Evolutionary conservation across 2,888 invertebrate genomes (phyloP), one percentile per base, ranked within the genome.

Genomic region (Micropterix aruncella): DNA sequence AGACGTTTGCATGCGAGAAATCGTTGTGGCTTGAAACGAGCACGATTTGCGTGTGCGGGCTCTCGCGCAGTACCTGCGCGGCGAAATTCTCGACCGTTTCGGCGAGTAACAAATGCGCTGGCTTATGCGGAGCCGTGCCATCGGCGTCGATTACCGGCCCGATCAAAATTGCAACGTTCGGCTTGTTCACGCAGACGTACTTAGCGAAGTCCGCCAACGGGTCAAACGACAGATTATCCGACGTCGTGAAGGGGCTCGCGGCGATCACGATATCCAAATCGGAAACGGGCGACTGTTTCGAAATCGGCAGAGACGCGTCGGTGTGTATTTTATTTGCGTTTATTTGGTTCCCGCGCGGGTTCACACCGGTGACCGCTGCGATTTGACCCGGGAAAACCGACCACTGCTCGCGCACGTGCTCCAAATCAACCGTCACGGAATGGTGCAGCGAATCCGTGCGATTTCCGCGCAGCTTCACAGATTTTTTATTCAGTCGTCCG

Each of bases 131-230:
- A 1, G 66, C 60, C 46, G 75, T 74, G 46, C 78, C 75, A 16
- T 75, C 74, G 7, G 70, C 67, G 56, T 92, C 90, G 43, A 93
- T 60, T 59, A 93, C 88, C 1, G 94, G 93, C 0, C 95, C 94
- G 9, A 83, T 75, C 54, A 95, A 65, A 48, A 95, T 75, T 37
- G 87, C 73, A 16, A 92, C 65, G 59, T 94, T 82, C 0, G 94
- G 94, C 52, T 74, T 73, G 50, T 81, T 71, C 12, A 76, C 68
- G 45, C 63, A 65, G 1, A 90, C 75, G 55, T 81, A 78, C 14
- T 71, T 58, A 7, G 91, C 62, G 16, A 94, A 67, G 55, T 91
- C 89, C 53, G 79, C 77, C 36, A 94, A 63, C 0, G 92, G 91
- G 55, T 90, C 84, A 58, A 86, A 93, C 0, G 74, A 63, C 45